Conservation (phyloP, 1,140 invertebrate genomes). For the Liolophura sinensis region DNA sequence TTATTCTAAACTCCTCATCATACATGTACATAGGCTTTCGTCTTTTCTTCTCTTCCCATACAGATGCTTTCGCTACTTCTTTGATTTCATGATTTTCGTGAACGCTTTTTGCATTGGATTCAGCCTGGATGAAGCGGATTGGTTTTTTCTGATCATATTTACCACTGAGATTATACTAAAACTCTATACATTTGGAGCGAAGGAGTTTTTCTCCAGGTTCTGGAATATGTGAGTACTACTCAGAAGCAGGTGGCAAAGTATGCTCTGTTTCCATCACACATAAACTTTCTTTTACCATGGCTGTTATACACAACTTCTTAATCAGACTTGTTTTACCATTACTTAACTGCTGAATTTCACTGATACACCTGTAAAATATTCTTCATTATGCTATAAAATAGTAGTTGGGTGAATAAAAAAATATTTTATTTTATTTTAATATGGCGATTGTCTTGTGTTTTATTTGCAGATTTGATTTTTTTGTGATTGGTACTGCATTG, state of each 20-base stretch:
- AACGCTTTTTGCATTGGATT: slow-evolving; percentile 64
- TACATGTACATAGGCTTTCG: no score
- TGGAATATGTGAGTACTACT: slow-evolving; percentile 63
- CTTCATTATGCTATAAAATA: no score
- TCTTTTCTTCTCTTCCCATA: slow-evolving; percentile 12
- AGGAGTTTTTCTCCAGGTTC: slow-evolving; percentile 56
- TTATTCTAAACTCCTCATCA: no score
- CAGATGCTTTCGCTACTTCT: slow-evolving; percentile 61
- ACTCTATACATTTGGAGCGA: slow-evolving; percentile 59
- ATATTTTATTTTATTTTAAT: no score
- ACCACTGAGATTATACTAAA: slow-evolving; percentile 62
- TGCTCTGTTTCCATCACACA: no score
- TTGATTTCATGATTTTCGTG: slow-evolving; percentile 62
- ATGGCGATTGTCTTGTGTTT: slow-evolving; percentile 7
- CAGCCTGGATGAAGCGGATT: slow-evolving; percentile 59
- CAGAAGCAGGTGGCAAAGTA: no score
- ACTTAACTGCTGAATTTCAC: no score
- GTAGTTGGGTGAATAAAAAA: no score
- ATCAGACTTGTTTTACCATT: no score
- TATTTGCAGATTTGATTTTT: slow-evolving; percentile 62
- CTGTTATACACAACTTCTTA: no score
- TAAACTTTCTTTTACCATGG: no score
- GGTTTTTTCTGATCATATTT: slow-evolving; percentile 61
- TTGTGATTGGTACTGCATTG: slow-evolving; percentile 61
- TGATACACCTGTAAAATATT: no score